Evolutionary conservation across 2,113 vertebrate genomes (phyloP).

Genomic region (Aegypius monachus): DNA sequence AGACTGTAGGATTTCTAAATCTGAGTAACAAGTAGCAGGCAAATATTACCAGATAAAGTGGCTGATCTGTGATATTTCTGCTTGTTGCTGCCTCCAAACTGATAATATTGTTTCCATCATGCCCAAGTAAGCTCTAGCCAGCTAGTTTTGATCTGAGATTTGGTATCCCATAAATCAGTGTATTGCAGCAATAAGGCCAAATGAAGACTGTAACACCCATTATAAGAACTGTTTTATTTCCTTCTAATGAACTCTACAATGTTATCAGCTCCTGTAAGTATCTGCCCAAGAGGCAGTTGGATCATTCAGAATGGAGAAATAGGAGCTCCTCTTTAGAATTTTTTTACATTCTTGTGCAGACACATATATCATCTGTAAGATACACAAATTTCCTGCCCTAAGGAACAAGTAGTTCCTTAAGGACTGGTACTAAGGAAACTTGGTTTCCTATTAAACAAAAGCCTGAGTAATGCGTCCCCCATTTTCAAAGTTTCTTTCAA

Average conservation of each 20-base stretch:
- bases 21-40: background rate
- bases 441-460: conserved; percentile 28
- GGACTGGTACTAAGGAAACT: background rate
- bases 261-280: background rate
- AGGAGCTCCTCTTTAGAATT: background rate
- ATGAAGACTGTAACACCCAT: background rate
- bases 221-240: background rate
- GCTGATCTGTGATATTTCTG: background rate
- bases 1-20: background rate
- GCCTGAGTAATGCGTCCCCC: background rate
- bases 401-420: background rate
- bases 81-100: background rate
- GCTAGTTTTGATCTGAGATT: background rate
- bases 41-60: background rate
- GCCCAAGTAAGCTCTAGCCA: background rate
- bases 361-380: background rate
- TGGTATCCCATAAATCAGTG: background rate
- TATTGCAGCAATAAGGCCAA: background rate
- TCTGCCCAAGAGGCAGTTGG: background rate
- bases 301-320: background rate
- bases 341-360: background rate
- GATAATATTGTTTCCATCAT: background rate
- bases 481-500: background rate
- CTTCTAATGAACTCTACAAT: background rate
- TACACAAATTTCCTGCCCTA: background rate